Conservation (phyloP, 2,888 invertebrate genomes). For the Adineta ricciae region DNA sequence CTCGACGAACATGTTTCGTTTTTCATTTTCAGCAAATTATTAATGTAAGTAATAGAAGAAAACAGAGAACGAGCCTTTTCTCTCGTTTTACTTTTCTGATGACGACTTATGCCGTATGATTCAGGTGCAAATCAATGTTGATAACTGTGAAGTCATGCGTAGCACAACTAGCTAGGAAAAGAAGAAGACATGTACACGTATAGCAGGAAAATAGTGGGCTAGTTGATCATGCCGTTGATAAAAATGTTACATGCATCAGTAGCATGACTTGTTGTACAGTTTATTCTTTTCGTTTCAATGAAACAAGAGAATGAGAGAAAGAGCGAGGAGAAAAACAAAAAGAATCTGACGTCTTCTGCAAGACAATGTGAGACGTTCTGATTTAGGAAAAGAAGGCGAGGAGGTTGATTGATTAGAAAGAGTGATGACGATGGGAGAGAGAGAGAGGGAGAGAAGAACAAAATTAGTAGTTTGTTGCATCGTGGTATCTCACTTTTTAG, state of each 20-base stretch:
- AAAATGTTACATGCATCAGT: neutral
- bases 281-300: neutral
- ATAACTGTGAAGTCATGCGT: slow-evolving; percentile 5
- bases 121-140: neutral
- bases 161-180: neutral
- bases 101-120: neutral
- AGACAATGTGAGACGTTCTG: neutral
- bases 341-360: neutral
- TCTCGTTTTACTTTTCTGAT: neutral
- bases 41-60: neutral
- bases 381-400: neutral
- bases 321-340: neutral
- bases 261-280: neutral
- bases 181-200: neutral
- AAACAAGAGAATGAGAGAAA: neutral
- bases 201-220: neutral
- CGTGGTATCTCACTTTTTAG: neutral
- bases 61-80: neutral
- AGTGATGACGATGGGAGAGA: neutral
- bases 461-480: neutral
- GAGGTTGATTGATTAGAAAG: neutral
- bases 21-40: neutral
- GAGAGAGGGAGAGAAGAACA: neutral
- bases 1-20: neutral
- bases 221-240: neutral